Conservation (phyloP, 2,797 vertebrate species). For the Peromyscus nudipes region DNA sequence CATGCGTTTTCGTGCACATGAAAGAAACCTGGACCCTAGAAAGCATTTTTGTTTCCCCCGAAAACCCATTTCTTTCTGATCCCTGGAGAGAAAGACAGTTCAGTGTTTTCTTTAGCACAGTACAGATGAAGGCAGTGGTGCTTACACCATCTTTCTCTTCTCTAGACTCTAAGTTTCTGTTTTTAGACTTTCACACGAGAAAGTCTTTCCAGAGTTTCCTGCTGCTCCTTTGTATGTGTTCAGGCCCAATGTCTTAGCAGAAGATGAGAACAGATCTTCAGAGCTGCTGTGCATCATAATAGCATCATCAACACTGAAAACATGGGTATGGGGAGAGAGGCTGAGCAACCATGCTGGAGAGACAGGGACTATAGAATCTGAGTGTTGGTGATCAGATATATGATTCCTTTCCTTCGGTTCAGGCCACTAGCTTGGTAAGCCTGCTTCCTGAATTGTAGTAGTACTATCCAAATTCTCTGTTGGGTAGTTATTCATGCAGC, state of each 20-base stretch:
- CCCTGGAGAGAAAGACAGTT: conserved; percentile 8
- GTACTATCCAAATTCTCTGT: conserved; percentile 6
- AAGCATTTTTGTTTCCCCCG: not conserved
- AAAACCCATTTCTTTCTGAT: not conserved
- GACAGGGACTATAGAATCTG: not conserved
- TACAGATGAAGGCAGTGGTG: conserved; percentile 51
- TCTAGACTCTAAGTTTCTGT: conserved; percentile 68
- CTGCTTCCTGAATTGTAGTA: conserved; percentile 4
- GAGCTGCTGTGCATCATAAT: conserved; percentile 67
- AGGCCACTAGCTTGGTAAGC: not conserved
- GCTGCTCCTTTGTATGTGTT: conserved; percentile 78
- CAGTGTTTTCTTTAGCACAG: not conserved
- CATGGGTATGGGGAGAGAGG: conserved; percentile 14
- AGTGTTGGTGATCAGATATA: not conserved
- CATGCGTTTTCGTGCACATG: no score
- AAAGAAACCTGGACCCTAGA: not conserved
- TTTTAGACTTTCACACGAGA: conserved; percentile 73
- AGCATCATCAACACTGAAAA: conserved; percentile 51
- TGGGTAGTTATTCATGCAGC: not conserved
- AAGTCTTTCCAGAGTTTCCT: conserved; percentile 71
- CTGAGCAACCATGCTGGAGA: not conserved
- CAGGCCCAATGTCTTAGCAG: conserved; percentile 75
- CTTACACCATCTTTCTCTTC: conserved; percentile 18
- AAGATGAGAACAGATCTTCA: conserved; percentile 71
- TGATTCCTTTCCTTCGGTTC: not conserved